Evolutionary conservation across 2,888 invertebrate species (phyloP), one percentile per base, ranked within the genome.

Genomic region (Meteorus cinctellus): DNA sequence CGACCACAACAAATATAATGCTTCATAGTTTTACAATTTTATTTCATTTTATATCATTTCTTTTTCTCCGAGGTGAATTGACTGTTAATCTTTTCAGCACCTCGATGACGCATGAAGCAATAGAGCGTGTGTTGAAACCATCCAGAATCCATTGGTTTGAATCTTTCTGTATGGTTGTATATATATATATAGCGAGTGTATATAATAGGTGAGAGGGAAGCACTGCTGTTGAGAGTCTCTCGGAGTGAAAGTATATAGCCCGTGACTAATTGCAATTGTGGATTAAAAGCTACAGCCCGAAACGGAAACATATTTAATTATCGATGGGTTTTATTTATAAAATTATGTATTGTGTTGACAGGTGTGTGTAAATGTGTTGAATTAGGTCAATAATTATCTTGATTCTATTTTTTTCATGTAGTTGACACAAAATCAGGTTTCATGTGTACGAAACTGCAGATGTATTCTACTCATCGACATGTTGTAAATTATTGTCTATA

Each of bases 251-350:
- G 74, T 86, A 84, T 85, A 87, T 88, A 85, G 85, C 82, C 84
- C 84, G 86, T 84, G 87, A 89, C 89, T 87, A 89, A 89, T 88
- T 85, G 84, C 85, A 74, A 85, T 86, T 84, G 85, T 85, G 86
- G 86, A 89, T 89, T 88, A 88, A 84, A 82, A 84, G 78, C 80
- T 84, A 85, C 84, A 81, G 79, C 80, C 83, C 86, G 84, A 86
- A 85, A 86, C 87, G 85, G 78, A 80, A 84, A 85, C 87, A 88
- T 88, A 87, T 88, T 89, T 89, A 89, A 88, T 88, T 73, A 73
- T 67, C 41, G 55, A 73, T 60, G 27, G 60, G 55, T 65, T 65
- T 24, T 34, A 63, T 29, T 29, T 14, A 31, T 31, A 31, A 16
- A 62, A 62, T 27, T 8, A 55, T n/a, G 45, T 45, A 48, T n/a